Conservation (phyloP, 2,113 vertebrate species). For the Tychaedon coryphoeus region DNA sequence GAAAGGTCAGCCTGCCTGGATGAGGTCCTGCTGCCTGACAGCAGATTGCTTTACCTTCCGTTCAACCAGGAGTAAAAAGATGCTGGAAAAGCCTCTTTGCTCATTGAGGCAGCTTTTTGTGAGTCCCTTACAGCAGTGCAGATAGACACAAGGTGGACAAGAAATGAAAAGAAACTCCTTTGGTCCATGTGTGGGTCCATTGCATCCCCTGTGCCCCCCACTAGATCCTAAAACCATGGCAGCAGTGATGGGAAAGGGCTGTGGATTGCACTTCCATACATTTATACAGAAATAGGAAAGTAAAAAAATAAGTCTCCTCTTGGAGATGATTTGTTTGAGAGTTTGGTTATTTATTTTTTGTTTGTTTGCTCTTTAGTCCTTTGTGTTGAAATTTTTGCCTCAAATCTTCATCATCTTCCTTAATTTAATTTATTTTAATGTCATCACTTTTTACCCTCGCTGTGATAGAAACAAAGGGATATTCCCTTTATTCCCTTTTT, state of each 20-base stretch:
- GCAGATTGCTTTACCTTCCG: background rate
- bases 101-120: background rate
- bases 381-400: background rate
- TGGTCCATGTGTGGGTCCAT: background rate
- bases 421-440: background rate
- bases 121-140: background rate
- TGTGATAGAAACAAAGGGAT: background rate
- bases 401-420: background rate
- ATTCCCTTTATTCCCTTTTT: background rate
- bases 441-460: background rate
- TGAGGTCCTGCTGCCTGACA: background rate
- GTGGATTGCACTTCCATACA: background rate
- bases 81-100: background rate
- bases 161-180: background rate
- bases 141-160: background rate
- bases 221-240: background rate
- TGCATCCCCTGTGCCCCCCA: background rate
- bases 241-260: background rate
- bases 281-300: background rate
- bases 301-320: background rate
- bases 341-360: background rate
- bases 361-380: background rate
- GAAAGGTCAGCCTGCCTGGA: conserved; percentile 38
- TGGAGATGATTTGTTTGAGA: background rate
- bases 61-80: background rate